These are phyloP conservation scores for Bombus breviceps DNA, from an alignment of 1,140 invertebrate species.

Conservation along the genomic window DNA sequence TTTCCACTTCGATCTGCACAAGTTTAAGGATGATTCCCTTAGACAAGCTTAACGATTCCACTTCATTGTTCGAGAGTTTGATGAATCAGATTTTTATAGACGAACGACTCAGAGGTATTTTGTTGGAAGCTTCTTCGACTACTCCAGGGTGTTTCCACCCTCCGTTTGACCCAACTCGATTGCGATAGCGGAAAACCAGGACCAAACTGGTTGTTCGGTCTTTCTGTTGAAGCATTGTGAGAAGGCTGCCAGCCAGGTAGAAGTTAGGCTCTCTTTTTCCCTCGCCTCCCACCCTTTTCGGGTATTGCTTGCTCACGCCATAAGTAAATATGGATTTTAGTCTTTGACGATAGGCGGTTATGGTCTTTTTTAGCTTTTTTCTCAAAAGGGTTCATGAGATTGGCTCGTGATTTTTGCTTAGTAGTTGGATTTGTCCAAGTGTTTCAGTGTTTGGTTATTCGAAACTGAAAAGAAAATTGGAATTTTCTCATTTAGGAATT, in stretches of 20 bases:
- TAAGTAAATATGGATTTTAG: constrained; percentile 37
- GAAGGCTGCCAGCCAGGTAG: constrained; percentile 26
- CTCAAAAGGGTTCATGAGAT: not conserved
- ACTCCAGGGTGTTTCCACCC: constrained; percentile 1
- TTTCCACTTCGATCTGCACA: not conserved
- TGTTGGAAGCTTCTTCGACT: not conserved
- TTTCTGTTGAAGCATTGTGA: not conserved
- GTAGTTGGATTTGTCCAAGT: not conserved
- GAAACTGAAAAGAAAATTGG: too few relatives aligned
- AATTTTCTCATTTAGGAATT: too few relatives aligned
- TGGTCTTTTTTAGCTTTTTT: not conserved
- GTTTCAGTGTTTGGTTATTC: too few relatives aligned
- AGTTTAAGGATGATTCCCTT: not conserved
- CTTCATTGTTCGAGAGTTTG: not conserved
- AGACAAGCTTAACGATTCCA: not conserved
- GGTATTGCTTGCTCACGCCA: constrained; percentile 22
- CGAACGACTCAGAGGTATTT: constrained; percentile 34
- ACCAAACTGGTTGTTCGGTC: not conserved
- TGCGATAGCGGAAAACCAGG: constrained; percentile 23
- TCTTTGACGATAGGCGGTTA: not conserved
- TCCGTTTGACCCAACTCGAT: constrained; percentile 26
- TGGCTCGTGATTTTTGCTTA: not conserved
- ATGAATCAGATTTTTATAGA: constrained; percentile 16
- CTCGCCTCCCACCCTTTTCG: not conserved
- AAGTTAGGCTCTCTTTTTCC: constrained; percentile 10